Base-by-base conservation (phyloP, 1,140 invertebrate genomes). In the Pectinophora gossypiella region DNA sequence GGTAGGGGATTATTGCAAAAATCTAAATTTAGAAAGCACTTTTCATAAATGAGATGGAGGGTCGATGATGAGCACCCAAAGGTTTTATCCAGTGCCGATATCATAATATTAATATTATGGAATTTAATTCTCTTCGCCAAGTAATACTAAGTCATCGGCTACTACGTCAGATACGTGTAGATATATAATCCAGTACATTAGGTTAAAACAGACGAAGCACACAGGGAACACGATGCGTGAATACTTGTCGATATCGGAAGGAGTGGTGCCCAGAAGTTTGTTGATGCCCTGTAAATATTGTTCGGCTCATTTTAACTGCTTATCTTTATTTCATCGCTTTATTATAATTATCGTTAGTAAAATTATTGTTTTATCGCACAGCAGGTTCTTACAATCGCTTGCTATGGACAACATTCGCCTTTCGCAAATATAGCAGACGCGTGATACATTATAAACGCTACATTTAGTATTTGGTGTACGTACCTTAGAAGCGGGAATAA, bases 101-200 rank as follows among this genome's bases (percentile, higher is more conserved):
- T 9, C 35, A 9, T 15, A 47, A 47, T 13, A n/a, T 27, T 27
- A 16, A 16, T 20, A 38, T 18, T 19, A 13, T 79, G 18, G 13
- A 19, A 36, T 12, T 76, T 92, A 94, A 74, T 94, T 93, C 64
- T 94, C 94, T 70, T 94, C 93, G 69, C 93, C 93, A 49, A 96
- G 90, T 48, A 95, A 89, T 50, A 97, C 95, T 70, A 97, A 89
- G 88, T 97, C 96, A 75, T 97, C 96, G 57, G 95, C 95, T n/a
- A 97, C 94, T 19, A 97, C 95, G 87, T 97, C 96, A 61, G 95
- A 97, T 73, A 98, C 97, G 90, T 98, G 96, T 59, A 98, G 90
- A 77, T 98, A 98, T 69, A 98, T 98, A 81, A 98, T 97, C 97
- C 97, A 98, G 88, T 98, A 98, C 96, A 97, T 98, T 47, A 98